Evolutionary conservation across 2,113 vertebrate genomes (phyloP), one percentile per base, ranked within the genome.

Genomic region (Apaloderma vittatum): DNA sequence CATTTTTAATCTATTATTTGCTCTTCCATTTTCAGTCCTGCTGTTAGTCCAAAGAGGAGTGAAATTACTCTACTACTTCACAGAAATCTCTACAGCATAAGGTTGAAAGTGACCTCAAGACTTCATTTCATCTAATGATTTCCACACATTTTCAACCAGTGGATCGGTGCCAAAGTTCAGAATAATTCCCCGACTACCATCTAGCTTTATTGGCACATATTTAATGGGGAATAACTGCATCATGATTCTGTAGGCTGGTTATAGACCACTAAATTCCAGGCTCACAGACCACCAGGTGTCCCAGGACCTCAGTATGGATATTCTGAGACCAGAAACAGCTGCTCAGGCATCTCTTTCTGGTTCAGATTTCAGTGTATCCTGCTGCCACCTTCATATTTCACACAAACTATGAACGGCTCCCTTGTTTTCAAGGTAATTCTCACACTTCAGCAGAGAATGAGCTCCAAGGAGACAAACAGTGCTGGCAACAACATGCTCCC

Each of bases 21-120:
- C 90, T 95, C 83, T 97, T 97, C 83, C 84, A 55, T 65, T 94
- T 97, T 97, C 66, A 94, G 57, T 97, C 88, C 91, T 71, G 90
- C 71, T 94, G 62, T 88, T 84, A 93, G 80, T 87, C 43, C 58
- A 74, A 76, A 72, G 43, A 70, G 9, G 26, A 85, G 21, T 43
- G 48, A 65, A 87, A 83, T 84, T 84, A 74, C 73, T 77, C 40
- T 12, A 62, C 58, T 88, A 34, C 21, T 82, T 80, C 76, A 46
- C 17, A 86, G 62, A 95, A 86, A 48, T 51, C 32, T 92, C 63
- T 81, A 51, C 59, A 88, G 27, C 29, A 6, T 63, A 66, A 84
- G 20, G 52, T 34, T 80, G 59, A 90, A 92, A 92, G 88, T 62
- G 1, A 84, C 51, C n/a, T 94, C 37, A 70, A 72, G 40, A 76